phyloP scores from a whole-genome alignment of 2,888 invertebrate species.

The Deladenus siricidicola region DNA sequence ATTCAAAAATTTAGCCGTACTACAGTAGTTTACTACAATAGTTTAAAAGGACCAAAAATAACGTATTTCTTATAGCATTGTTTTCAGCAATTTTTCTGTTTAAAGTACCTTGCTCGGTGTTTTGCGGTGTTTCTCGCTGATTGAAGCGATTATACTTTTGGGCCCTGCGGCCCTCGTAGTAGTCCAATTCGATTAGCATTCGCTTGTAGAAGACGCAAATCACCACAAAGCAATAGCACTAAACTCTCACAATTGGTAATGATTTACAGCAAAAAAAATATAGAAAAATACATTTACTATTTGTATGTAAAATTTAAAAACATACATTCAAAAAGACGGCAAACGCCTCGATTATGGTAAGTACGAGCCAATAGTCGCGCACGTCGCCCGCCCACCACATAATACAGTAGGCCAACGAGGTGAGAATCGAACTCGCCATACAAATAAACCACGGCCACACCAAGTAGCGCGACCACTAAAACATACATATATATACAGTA shows the following conservation, averaged over 20 bases:
- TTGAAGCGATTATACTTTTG: constrained; percentile 27
- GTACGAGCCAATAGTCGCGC: constrained; percentile 51
- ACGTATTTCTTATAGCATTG: too few species aligned
- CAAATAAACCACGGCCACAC: constrained; percentile 52
- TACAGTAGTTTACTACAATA: too few species aligned
- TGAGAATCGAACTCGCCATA: constrained; percentile 45
- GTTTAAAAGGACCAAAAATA: too few species aligned
- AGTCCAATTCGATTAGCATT: constrained; percentile 38
- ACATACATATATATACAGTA: neutral
- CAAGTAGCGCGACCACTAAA: constrained; percentile 48
- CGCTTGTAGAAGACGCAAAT: constrained; percentile 46
- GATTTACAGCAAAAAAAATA: neutral
- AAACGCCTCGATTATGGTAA: constrained; percentile 51
- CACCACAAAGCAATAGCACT: constrained; percentile 45
- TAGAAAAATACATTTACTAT: neutral
- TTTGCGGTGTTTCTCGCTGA: constrained; percentile 10
- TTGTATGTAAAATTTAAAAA: neutral
- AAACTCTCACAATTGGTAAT: neutral
- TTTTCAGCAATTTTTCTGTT: too few species aligned
- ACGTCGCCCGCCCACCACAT: constrained; percentile 53
- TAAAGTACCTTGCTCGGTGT: constrained; percentile 21
- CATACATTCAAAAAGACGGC: constrained; percentile 50
- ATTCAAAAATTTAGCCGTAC: constrained; percentile 5
- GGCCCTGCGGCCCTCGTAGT: constrained; percentile 41
- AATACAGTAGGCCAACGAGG: constrained; percentile 49